Percentiles rank a stretch among this genome's conserved stretches.
These are phyloP conservation scores for Pyrgilauda ruficollis DNA, from an alignment of 2,113 vertebrate genomes.

Conservation along the genomic window DNA sequence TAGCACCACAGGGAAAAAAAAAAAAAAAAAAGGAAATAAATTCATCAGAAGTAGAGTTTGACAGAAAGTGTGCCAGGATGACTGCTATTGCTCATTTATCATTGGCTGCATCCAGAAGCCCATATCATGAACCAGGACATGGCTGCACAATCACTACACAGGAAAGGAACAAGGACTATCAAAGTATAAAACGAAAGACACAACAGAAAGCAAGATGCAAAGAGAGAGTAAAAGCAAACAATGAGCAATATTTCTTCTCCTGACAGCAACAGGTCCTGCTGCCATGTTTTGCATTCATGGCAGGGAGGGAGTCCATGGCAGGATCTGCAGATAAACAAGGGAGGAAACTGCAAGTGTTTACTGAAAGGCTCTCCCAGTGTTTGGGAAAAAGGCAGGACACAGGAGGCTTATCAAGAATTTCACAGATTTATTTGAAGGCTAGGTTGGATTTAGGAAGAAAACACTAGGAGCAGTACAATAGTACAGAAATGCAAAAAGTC, in stretches of 20 bases:
- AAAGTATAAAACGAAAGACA: background rate
- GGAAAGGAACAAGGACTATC: background rate
- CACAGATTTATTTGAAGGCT: background rate
- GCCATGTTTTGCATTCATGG: background rate
- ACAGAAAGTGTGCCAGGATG: background rate
- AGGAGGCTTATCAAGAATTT: background rate
- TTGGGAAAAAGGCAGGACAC: background rate
- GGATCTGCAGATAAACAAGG: background rate
- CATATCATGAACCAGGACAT: background rate
- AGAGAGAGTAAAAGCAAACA: background rate
- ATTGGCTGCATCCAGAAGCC: background rate
- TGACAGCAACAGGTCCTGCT: background rate
- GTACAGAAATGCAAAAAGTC: background rate
- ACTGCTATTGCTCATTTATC: background rate
- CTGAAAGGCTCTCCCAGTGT: background rate
- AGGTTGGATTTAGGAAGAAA: background rate
- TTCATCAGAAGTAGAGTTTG: background rate
- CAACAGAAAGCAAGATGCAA: background rate
- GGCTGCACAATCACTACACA: background rate
- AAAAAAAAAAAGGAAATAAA: background rate
- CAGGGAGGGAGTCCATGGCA: accelerated
- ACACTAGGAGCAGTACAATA: background rate
- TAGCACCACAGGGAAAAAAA: background rate
- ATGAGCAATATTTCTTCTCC: background rate
- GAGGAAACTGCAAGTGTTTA: background rate